Evolutionary conservation across 2,113 vertebrate species (phyloP), one percentile per base, ranked within the genome.

Genomic region (Siniperca knerii): DNA sequence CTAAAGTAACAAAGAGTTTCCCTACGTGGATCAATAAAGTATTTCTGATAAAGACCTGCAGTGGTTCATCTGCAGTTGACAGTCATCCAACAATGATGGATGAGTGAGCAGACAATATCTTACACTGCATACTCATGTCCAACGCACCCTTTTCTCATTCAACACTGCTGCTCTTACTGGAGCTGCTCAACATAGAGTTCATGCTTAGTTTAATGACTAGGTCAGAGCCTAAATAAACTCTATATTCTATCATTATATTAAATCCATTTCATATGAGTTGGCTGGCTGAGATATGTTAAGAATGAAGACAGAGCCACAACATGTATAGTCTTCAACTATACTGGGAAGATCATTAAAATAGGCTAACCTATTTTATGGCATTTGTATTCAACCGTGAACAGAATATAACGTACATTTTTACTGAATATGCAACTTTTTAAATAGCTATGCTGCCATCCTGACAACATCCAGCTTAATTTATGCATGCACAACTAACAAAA

Each of bases 231-330:
- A 57, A 55, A 46, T 62, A 62, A 69, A 64, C 37, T 25, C 55
- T 35, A 44, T 54, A 71, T 15, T 70, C 20, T n/a, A 25, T 77
- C 5, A 66, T 58, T 29, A 48, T 15, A 57, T 33, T 6, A 25
- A n/a, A 46, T 71, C 18, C 10, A 4, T 58, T 58, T 60, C 33
- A 77, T 29, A 42, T 64, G 57, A 62, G 25, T 23, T 15, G n/a
- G 8, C 35, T 37, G 71, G 64, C 44, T 33, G 8, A 80, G 46
- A 61, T n/a, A 62, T 82, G 23, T 37, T 25, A 67, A 48, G 16
- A 64, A 20, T 21, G 15, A 71, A 55, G 55, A 75, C 15, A 4
- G 21, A 62, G 29, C n/a, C 69, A 50, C 21, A 33, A 64, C 13
- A 64, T 20, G 20, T 46, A 10, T 25, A 15, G 23, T 69, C n/a